These are phyloP conservation scores for Clarias platycephalus DNA, from an alignment of 2,797 vertebrate genomes.

Conservation along the genomic window DNA sequence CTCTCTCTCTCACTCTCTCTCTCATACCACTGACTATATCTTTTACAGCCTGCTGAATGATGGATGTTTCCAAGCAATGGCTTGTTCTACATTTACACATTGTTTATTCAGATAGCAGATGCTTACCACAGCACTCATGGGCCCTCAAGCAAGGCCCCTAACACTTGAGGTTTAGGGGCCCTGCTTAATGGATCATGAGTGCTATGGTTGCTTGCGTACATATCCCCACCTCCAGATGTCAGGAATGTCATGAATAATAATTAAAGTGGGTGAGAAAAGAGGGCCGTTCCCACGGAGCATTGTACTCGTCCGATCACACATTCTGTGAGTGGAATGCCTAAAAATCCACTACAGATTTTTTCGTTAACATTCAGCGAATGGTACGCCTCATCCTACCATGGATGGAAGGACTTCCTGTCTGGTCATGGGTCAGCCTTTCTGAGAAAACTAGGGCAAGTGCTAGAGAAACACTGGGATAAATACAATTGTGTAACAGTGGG, in stretches of 20 bases:
- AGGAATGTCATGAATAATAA: slow-evolving; percentile 3
- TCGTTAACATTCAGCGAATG: no score
- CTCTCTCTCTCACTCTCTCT: background rate
- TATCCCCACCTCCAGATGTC: background rate
- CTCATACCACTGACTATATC: background rate
- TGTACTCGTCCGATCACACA: no score
- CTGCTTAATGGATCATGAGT: background rate
- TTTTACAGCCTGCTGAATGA: background rate
- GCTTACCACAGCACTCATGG: background rate
- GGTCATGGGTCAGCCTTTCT: no score
- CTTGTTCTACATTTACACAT: background rate
- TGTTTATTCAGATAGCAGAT: background rate
- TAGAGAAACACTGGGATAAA: no score
- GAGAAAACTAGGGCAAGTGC: no score
- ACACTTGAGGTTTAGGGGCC: background rate
- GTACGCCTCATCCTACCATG: no score
- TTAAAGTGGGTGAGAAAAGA: background rate
- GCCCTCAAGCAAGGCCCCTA: no score
- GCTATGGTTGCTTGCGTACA: background rate
- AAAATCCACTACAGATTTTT: no score
- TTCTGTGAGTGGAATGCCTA: no score
- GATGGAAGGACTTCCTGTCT: no score
- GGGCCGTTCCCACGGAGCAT: no score
- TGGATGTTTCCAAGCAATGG: background rate
- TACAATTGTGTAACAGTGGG: no score